These are phyloP conservation scores for Drosophila lacertosa DNA, from an alignment of 1,140 invertebrate genomes.

Conservation along the genomic window DNA sequence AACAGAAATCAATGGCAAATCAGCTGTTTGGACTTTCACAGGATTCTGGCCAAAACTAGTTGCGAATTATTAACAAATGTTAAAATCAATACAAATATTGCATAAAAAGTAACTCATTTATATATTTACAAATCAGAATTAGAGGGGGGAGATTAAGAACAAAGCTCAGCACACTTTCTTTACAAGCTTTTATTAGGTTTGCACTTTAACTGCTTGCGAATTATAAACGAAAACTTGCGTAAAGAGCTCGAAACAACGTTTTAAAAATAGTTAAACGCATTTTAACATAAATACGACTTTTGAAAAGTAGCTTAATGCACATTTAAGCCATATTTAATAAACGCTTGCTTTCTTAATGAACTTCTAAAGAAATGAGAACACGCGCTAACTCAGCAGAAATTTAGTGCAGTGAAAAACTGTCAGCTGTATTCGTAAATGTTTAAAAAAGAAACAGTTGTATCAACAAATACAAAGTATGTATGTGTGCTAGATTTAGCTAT, in stretches of 20 bases:
- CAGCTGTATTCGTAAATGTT: constrained; percentile 20
- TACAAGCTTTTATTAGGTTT: too few species aligned
- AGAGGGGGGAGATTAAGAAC: too few species aligned
- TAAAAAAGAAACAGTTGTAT: constrained; percentile 33
- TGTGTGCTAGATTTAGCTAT: constrained; percentile 31
- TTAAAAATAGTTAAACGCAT: neutral
- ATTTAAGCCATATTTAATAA: neutral
- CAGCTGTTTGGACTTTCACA: too few species aligned
- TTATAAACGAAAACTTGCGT: too few species aligned
- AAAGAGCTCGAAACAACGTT: too few species aligned
- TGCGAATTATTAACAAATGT: constrained; percentile 11
- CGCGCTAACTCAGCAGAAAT: constrained; percentile 8
- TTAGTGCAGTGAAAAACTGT: constrained; percentile 19
- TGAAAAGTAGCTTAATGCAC: neutral
- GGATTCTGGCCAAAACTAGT: neutral
- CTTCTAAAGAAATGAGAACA: constrained; percentile 1
- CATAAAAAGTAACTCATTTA: too few species aligned
- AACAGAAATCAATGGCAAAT: neutral
- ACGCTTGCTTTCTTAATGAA: neutral
- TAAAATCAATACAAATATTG: too few species aligned
- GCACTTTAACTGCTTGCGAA: too few species aligned
- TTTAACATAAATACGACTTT: neutral
- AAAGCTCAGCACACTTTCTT: too few species aligned
- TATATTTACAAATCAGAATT: too few species aligned
- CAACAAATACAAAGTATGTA: constrained; percentile 17